Base-by-base conservation (phyloP, 1,140 invertebrate genomes). In the Penaeus vannamei region DNA sequence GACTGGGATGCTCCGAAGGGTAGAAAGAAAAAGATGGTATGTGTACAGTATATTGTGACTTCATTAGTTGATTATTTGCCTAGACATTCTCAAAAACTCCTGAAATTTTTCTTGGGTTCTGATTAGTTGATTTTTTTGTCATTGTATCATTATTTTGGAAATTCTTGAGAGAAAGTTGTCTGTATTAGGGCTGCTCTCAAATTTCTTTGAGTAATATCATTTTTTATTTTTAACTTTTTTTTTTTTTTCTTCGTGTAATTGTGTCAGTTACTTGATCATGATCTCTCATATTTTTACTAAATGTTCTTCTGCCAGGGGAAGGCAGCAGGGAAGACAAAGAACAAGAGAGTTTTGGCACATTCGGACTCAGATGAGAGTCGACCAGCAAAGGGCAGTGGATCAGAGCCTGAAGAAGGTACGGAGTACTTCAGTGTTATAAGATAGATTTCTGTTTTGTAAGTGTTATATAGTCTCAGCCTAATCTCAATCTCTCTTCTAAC, bases 1-100 rank as follows among this genome's bases (percentile, higher is more conserved):
- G 95, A 96, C 81, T 96, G 95, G 95, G 95, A 93, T 92, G 93
- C 94, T 19, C 94, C 94, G 91, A 93, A 94, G 66, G 94, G 94
- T 90, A 92, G 92, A 0, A 95, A 95, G 91, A 95, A 95, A 91
- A 95, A 95, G 93, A 96, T 95, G 87, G 93, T 93, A 53, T 42
- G 81, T 61, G 22, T 62, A 46, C 66, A 46, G 10, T 10, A 46
- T 46, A 5, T 46, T 46, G 42, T 46, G 42, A n/a, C n/a, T n/a
- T n/a, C n/a, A n/a, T n/a, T n/a, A n/a, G n/a, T n/a, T n/a, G n/a
- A n/a, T n/a, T n/a, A n/a, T n/a, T n/a, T n/a, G n/a, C n/a, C n/a
- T n/a, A 36, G 1, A 36, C 36, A 36, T 36, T 36, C 36, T 36
- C 5, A 1, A 36, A 36, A 1, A 36, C 1, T 36, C 36, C 36